Evolutionary conservation across 1,140 invertebrate genomes (phyloP).

Genomic region (Mya arenaria): DNA sequence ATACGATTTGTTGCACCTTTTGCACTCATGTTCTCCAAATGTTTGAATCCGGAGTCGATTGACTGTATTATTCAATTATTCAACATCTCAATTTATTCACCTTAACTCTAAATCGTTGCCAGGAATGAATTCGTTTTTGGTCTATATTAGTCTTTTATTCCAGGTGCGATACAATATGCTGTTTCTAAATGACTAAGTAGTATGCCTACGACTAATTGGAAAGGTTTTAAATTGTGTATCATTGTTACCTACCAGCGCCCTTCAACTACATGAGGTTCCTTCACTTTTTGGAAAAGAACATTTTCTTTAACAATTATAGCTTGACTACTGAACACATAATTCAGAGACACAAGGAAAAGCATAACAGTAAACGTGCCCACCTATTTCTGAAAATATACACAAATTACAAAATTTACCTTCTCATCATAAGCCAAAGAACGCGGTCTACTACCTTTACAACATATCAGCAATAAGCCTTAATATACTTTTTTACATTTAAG

Average conservation of each 20-base stretch:
- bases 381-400: too few species aligned
- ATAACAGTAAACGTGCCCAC: too few species aligned
- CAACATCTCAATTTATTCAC: background rate
- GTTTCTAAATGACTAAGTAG: too few species aligned
- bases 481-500: too few species aligned
- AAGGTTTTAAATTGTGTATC: constrained; percentile 26
- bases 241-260: constrained; percentile 7
- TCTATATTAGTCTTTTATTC: background rate
- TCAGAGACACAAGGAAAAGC: too few species aligned
- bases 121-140: background rate
- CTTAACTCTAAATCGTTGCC: background rate
- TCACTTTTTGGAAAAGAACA: constrained; percentile 43
- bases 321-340: too few species aligned
- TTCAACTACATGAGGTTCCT: background rate
- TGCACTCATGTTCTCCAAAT: constrained; percentile 6
- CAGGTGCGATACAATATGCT: background rate
- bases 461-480: too few species aligned
- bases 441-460: too few species aligned
- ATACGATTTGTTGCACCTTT: too few species aligned
- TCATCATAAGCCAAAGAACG: too few species aligned
- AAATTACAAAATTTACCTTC: too few species aligned
- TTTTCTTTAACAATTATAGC: constrained; percentile 7
- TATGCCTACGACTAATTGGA: constrained; percentile 3
- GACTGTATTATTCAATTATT: background rate
- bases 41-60: background rate